Evolutionary conservation across 2,888 invertebrate species (phyloP).

Genomic region (Leistus spinibarbis): DNA sequence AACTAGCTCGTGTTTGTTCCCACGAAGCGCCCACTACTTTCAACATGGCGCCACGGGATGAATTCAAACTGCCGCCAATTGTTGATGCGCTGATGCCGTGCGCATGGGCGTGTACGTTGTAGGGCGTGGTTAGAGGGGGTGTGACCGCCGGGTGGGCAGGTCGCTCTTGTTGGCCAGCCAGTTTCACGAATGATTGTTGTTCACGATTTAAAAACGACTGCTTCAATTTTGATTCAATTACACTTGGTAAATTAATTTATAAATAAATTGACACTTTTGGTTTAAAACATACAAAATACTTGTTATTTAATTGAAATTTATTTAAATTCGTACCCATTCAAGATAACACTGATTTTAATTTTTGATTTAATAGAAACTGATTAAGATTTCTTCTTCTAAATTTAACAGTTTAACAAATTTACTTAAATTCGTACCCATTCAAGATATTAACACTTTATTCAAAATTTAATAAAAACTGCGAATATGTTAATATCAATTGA

Average conservation of each 20-base stretch:
- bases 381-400: no score
- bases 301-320: background rate
- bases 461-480: no score
- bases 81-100: constrained; percentile 47
- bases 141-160: background rate
- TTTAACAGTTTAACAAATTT: no score
- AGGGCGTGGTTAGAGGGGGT: background rate
- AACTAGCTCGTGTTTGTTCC: constrained; percentile 76
- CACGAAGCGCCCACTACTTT: constrained; percentile 82
- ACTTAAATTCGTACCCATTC: background rate
- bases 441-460: no score
- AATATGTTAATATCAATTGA: no score
- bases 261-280: no score
- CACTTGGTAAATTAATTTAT: no score
- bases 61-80: background rate
- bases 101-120: background rate
- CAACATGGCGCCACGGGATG: constrained; percentile 59
- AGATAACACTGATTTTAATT: background rate
- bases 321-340: background rate
- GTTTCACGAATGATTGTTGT: background rate
- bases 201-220: background rate
- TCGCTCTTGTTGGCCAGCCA: background rate
- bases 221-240: no score
- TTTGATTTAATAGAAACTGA: no score
- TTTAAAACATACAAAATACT: no score